phyloP scores from a whole-genome alignment of 1,140 invertebrate genomes.

The Metaphire vulgaris region DNA sequence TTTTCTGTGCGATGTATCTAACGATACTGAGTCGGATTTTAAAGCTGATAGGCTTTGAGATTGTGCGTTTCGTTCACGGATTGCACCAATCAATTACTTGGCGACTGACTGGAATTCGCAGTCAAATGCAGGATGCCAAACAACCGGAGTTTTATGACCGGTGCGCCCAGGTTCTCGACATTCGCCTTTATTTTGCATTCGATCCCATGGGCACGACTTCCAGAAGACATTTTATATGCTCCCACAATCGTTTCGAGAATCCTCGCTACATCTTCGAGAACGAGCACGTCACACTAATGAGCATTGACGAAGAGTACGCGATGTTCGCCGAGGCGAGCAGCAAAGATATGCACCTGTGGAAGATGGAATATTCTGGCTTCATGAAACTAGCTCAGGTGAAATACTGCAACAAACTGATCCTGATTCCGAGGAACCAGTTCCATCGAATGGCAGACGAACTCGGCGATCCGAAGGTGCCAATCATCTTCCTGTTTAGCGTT shows the following conservation, averaged over 20 bases:
- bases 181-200: neutral
- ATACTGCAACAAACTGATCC: neutral
- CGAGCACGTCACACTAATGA: neutral
- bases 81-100: neutral
- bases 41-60: neutral
- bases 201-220: neutral
- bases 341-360: neutral
- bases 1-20: no score
- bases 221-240: neutral
- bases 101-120: neutral
- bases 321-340: neutral
- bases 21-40: neutral
- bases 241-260: neutral
- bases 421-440: neutral
- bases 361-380: neutral
- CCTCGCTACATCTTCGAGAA: neutral
- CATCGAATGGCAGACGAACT: neutral
- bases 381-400: neutral
- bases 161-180: neutral
- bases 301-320: neutral
- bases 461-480: neutral
- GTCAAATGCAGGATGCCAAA: neutral
- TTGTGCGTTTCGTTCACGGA: neutral
- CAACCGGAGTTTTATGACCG: neutral
- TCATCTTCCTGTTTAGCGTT: neutral